Evolutionary conservation across 2,797 vertebrate species (phyloP).

Genomic region (Pithecia hirsuta): DNA sequence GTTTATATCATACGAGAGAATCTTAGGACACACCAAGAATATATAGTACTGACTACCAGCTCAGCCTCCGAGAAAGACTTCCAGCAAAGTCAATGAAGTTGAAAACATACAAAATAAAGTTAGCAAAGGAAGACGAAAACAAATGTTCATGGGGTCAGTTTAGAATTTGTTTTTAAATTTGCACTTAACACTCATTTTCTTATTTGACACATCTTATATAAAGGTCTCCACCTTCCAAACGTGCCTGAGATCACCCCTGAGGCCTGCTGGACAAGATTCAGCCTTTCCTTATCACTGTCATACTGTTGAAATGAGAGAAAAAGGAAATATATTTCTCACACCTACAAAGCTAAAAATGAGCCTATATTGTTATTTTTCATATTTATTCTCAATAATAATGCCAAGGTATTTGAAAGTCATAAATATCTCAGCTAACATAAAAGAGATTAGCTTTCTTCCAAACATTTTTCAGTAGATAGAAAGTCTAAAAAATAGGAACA

Average conservation of each 20-base stretch:
- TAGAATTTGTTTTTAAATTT: not conserved
- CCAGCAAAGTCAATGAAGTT: not conserved
- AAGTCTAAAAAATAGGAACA: not conserved
- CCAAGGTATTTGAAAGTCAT: not conserved
- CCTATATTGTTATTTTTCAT: not conserved
- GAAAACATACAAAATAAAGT: not conserved
- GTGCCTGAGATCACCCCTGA: not conserved
- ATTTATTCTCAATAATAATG: conserved; percentile 30
- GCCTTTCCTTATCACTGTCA: not conserved
- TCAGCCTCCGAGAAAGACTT: not conserved
- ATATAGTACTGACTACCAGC: not conserved
- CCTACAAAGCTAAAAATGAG: not conserved
- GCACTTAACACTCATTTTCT: conserved; percentile 46
- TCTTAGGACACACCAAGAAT: not conserved
- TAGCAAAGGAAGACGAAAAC: not conserved
- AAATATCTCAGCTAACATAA: conserved; percentile 40
- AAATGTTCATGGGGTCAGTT: not conserved
- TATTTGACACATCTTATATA: conserved; percentile 7
- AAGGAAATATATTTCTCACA: conserved; percentile 6
- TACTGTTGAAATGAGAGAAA: conserved; percentile 44
- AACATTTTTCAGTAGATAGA: not conserved
- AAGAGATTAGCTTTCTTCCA: conserved; percentile 18
- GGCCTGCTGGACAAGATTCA: not conserved
- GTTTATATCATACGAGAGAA: not conserved
- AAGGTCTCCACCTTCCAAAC: conserved; percentile 19